Evolutionary conservation across 2,113 vertebrate species (phyloP).

Genomic region (Psilopsiagon aurifrons): DNA sequence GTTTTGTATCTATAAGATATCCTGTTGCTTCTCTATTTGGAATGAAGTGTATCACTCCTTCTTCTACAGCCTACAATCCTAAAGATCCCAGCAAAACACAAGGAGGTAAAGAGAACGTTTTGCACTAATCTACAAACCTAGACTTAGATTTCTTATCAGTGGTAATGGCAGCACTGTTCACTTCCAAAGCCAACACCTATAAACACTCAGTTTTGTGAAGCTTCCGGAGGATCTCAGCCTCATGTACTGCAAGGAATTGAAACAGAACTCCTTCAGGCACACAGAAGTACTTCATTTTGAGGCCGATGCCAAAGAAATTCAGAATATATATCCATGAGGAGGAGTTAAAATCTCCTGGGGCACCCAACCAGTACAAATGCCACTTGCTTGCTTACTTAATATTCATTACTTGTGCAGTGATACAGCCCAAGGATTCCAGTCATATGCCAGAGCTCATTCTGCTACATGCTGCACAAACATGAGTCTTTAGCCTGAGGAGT

Average conservation of each 20-base stretch:
- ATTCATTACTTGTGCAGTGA: neutral
- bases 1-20: neutral
- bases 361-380: neutral
- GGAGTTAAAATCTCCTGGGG: neutral
- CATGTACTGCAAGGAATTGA: neutral
- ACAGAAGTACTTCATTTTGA: slow-evolving; percentile 3
- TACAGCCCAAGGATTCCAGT: neutral
- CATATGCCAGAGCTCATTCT: neutral
- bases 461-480: neutral
- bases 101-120: neutral
- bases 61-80: neutral
- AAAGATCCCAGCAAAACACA: neutral
- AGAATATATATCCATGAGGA: neutral
- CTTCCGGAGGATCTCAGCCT: neutral
- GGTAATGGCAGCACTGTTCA: neutral
- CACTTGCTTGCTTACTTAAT: neutral
- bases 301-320: slow-evolving; percentile 5
- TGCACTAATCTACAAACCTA: neutral
- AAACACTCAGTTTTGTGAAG: neutral
- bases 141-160: neutral
- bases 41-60: neutral
- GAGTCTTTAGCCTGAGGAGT: neutral
- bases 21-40: neutral
- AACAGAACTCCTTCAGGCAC: slow-evolving; percentile 28
- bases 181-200: neutral